Conservation (phyloP, 2,888 invertebrate genomes). For the Apamea crenata region DNA sequence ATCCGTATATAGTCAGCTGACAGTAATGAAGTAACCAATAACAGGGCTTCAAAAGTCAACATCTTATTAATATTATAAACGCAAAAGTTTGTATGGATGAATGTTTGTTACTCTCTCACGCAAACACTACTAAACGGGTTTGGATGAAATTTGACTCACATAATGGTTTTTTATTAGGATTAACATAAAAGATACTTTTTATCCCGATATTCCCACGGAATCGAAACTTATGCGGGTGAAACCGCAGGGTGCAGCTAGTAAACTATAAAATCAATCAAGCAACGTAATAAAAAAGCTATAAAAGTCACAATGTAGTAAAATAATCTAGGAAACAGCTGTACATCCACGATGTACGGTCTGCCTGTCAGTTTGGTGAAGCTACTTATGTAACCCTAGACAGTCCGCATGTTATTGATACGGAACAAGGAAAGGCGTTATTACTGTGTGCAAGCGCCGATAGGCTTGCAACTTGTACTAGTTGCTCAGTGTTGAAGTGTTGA, state of each 20-base stretch:
- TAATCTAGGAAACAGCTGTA: slow-evolving; percentile 25
- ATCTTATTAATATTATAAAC: too few relatives aligned
- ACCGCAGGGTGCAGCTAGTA: too few relatives aligned
- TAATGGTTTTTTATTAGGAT: too few relatives aligned
- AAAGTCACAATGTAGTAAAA: slow-evolving; percentile 17
- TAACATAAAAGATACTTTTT: too few relatives aligned
- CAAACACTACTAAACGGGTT: too few relatives aligned
- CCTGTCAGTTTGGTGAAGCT: slow-evolving; percentile 35
- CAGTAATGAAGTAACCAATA: background rate
- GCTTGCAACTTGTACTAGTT: slow-evolving; percentile 28
- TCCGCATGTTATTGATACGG: slow-evolving; percentile 59
- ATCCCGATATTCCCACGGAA: too few relatives aligned
- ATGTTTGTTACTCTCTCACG: too few relatives aligned
- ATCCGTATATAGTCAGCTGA: background rate
- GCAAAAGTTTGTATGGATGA: too few relatives aligned
- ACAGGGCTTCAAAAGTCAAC: background rate
- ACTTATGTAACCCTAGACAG: slow-evolving; percentile 45
- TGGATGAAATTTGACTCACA: too few relatives aligned
- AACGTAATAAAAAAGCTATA: background rate
- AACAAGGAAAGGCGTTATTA: slow-evolving; percentile 62
- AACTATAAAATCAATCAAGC: background rate
- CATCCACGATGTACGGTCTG: slow-evolving; percentile 13
- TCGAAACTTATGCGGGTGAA: too few relatives aligned
- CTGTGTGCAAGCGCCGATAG: slow-evolving; percentile 47
- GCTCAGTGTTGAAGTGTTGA: slow-evolving; percentile 1